Evolutionary conservation across 2,888 invertebrate species (phyloP).

Genomic region (Subacronicta megacephala): DNA sequence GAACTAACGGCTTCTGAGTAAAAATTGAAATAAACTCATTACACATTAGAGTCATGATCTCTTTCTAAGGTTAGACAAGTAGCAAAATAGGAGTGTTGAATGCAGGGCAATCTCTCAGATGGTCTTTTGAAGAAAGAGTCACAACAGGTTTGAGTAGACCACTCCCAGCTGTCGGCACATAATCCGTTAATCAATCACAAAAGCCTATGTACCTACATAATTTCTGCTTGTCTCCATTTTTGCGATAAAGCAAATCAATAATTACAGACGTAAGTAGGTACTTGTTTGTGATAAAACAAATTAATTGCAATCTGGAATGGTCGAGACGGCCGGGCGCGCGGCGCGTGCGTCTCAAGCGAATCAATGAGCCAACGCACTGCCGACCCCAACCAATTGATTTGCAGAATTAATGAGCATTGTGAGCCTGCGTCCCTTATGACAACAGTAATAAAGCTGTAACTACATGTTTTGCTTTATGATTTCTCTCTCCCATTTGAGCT

Average conservation of each 20-base stretch:
- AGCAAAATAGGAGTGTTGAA: too few relatives aligned
- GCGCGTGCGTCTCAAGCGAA: slow-evolving; percentile 25
- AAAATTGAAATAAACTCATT: too few relatives aligned
- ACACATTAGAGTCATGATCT: too few relatives aligned
- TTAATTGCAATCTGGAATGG: slow-evolving; percentile 33
- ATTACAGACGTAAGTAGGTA: background rate
- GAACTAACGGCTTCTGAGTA: too few relatives aligned
- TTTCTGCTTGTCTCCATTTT: background rate
- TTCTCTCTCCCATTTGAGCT: too few relatives aligned
- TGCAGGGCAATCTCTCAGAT: too few relatives aligned
- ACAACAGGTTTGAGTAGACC: too few relatives aligned
- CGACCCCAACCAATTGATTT: slow-evolving; percentile 43
- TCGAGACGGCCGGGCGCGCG: slow-evolving; percentile 49
- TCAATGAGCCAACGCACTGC: slow-evolving; percentile 27
- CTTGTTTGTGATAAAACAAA: slow-evolving; percentile 11
- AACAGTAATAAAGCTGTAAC: background rate
- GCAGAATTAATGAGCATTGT: slow-evolving; percentile 40
- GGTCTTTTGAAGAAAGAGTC: too few relatives aligned
- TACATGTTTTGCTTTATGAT: background rate
- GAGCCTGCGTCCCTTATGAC: slow-evolving; percentile 13
- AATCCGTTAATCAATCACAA: too few relatives aligned
- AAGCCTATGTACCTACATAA: too few relatives aligned
- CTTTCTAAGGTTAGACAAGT: too few relatives aligned
- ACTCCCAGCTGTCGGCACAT: too few relatives aligned
- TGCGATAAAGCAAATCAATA: slow-evolving; percentile 3